These are phyloP conservation scores for Cheilosia vernalis DNA, from an alignment of 2,888 invertebrate genomes.

Conservation along the genomic window DNA sequence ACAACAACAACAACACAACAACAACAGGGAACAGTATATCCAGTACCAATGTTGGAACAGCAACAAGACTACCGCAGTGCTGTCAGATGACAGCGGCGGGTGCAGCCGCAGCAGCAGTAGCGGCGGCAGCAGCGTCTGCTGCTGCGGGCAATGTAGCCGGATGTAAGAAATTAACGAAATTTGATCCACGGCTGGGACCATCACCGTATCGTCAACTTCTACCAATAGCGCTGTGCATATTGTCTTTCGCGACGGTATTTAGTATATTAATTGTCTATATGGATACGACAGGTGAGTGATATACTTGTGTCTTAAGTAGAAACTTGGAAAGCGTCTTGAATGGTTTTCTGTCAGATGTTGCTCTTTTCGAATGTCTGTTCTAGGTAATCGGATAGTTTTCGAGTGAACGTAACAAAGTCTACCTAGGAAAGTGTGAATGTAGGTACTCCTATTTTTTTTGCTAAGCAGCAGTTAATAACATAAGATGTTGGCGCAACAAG, in stretches of 20 bases:
- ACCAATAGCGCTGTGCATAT: constrained; percentile 89
- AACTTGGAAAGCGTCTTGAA: no score
- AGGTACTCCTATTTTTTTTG: no score
- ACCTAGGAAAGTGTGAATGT: no score
- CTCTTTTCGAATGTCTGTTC: no score
- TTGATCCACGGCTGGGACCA: constrained; percentile 81
- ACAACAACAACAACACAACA: constrained; percentile 35
- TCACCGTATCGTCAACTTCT: constrained; percentile 84
- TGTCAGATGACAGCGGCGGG: constrained; percentile 78
- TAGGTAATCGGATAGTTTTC: no score
- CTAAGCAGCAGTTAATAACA: no score
- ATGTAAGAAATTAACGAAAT: constrained; percentile 82
- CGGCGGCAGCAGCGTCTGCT: constrained; percentile 68
- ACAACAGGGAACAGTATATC: constrained; percentile 78
- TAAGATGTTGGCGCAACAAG: no score
- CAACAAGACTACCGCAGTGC: constrained; percentile 80
- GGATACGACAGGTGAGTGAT: constrained; percentile 89
- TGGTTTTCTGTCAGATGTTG: no score
- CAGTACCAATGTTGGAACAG: constrained; percentile 80
- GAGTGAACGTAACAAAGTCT: no score
- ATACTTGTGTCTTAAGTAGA: not conserved
- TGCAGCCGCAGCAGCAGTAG: constrained; percentile 75
- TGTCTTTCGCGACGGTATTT: constrained; percentile 92
- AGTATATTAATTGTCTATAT: constrained; percentile 91
- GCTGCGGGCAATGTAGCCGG: constrained; percentile 75